Evolutionary conservation across 2,888 invertebrate species (phyloP).

Genomic region (Catocala fraxini): DNA sequence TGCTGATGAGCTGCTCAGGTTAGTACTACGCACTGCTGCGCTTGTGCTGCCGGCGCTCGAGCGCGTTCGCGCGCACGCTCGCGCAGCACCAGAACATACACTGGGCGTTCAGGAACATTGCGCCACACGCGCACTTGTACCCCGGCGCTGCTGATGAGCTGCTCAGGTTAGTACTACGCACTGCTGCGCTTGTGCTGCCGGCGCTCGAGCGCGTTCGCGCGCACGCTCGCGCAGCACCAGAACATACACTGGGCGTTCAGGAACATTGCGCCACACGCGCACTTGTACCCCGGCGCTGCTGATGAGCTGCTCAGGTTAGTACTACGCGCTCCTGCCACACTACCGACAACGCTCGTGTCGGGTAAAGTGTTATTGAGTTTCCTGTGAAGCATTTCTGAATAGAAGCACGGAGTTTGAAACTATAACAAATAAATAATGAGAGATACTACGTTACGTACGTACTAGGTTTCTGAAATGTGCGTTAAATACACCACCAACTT

Average conservation of each 20-base stretch:
- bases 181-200: no score
- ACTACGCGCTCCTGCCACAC: no score
- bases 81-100: slow-evolving; percentile 98
- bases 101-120: slow-evolving; percentile 98
- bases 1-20: slow-evolving; percentile 96
- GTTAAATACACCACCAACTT: no score
- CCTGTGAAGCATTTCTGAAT: no score
- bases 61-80: slow-evolving; percentile 94
- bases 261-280: slow-evolving; percentile 98
- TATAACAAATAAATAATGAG: no score
- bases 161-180: slow-evolving; percentile 87
- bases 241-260: slow-evolving; percentile 99
- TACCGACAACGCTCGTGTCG: no score
- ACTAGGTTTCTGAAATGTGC: no score
- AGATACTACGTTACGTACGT: no score
- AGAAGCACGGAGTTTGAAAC: no score
- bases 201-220: slow-evolving; percentile 68
- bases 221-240: slow-evolving; percentile 88
- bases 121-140: slow-evolving; percentile 98
- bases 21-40: neutral
- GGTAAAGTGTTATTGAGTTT: no score
- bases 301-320: neutral
- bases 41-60: slow-evolving; percentile 86
- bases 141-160: slow-evolving; percentile 96
- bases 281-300: slow-evolving; percentile 92